Base-by-base conservation (phyloP, 2,888 invertebrate genomes). In the Apeira syringaria region DNA sequence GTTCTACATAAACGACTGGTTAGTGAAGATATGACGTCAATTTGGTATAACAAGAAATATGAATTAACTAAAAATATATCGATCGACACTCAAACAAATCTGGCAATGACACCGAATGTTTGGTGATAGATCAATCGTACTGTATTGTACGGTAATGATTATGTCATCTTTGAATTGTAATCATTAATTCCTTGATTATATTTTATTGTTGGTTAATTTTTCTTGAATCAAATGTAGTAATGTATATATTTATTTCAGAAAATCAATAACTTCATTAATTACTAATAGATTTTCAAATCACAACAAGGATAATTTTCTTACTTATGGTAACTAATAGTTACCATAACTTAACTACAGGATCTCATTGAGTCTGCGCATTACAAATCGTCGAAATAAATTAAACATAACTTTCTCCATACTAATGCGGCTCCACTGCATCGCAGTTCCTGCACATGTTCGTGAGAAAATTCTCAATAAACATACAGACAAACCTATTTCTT, bases 381-480 rank as follows among this genome's bases (percentile, higher is more conserved):
- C 53, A 48, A 56, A 52, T 55, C 25, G 39, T 20, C 25, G 11
- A 46, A 50, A 53, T 57, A 49, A 67, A 68, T 68, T 63, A 64
- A 53, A 63, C 60, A 56, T 57, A 53, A 65, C 59, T 66, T 68
- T 69, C 64, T 54, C 64, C 36, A 31, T 30, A 30, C 35, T 17
- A 39, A 53, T 45, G 55, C 67, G 50, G 61, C 74, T 75, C 70
- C 67, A 72, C 47, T 29, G 56, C 51, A 47, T 50, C 56, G 56
- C 57, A 55, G 61, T 63, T 57, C 67, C 45, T 58, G 68, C 79
- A 82, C 73, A 68, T 80, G 80, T 68, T 69, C 83, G 83, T 85
- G 85, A 82, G 85, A 85, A 82, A 56, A 69, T 61, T 76, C 68
- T 68, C 70, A 78, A 78, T 74, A 74, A 72, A 67, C 62, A 80